Evolutionary conservation across 92 coral and sea anemone species (phyloP), one percentile per base, ranked within the genome.

Genomic region (Heliopora coerulea): DNA sequence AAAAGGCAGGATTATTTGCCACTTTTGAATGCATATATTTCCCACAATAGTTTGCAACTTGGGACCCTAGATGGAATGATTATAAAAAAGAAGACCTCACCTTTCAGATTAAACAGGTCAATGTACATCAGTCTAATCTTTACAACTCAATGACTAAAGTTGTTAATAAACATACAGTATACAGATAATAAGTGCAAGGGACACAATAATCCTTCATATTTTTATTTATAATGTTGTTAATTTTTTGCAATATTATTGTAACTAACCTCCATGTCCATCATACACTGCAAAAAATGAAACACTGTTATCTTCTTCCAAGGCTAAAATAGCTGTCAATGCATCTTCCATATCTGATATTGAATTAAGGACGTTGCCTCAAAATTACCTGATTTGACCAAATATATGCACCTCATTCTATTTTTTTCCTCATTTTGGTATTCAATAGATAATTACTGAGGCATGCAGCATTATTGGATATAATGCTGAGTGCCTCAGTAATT

Each of bases 251-350:
- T n/a, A n/a, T 1, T 61, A 31, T 3, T 3, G 7, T 8, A 10
- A 8, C 72, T 65, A 37, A 93, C 99, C 99, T 81, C 99, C 99
- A 76, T 95, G 99, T 17, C 99, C 99, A 84, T 95, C 99, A 79
- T 87, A 95, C 31, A 95, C 99, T 73, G 89, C 99, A 86, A 95
- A 89, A 79, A 95, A 95, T 62, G 96, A 87, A 50, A 88, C 87
- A 62, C 74, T 83, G 62, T 91, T 91, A 73, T 95, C 99, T 79
- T 95, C 96, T 58, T 75, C 85, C n/a, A 95, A 82, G 29, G 99
- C 81, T 54, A 95, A 52, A 40, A 95, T 90, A 73, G 91, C 99
- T 32, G 99, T 95, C 65, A 90, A 89, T 35, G 99, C 96, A 90
- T 95, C 99, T 62, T 95, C 99, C 99, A 95, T 95, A 75, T 95